These are phyloP conservation scores for Anaspis maculata DNA, from an alignment of 2,888 invertebrate genomes.

Conservation along the genomic window DNA sequence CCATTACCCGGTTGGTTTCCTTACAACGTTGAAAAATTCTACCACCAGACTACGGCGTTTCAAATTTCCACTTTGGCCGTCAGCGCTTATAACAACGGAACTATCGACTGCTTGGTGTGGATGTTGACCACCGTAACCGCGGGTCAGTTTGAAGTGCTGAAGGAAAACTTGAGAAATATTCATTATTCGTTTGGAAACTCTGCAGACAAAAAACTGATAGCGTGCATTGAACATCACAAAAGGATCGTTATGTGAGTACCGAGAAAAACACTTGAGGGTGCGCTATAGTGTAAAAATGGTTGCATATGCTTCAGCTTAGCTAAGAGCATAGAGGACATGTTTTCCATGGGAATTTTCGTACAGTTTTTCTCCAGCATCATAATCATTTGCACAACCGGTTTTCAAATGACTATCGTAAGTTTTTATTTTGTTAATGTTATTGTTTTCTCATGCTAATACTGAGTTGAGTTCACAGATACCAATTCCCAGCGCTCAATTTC, in stretches of 20 bases:
- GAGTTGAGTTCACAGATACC: too few species aligned
- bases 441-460: too few species aligned
- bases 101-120: conserved; percentile 5
- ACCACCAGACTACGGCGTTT: conserved; percentile 4
- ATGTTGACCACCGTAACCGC: conserved; percentile 4
- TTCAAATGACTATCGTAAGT: conserved; percentile 8
- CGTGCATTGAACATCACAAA: conserved; percentile 5
- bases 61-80: conserved; percentile 5
- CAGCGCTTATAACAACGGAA: conserved; percentile 6
- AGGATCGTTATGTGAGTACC: conserved; percentile 4
- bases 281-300: not conserved
- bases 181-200: not conserved
- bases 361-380: conserved; percentile 11
- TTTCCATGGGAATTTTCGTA: conserved; percentile 9
- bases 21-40: conserved; percentile 4
- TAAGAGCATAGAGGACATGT: conserved; percentile 4
- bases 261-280: not conserved
- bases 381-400: conserved; percentile 13
- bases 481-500: conserved; percentile 6
- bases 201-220: conserved; percentile 2
- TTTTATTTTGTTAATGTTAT: too few species aligned
- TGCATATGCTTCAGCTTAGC: conserved; percentile 7
- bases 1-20: conserved; percentile 8
- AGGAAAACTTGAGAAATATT: conserved; percentile 6
- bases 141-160: conserved; percentile 4